A percentile compares a stretch with the other conserved stretches of the same genome.
Evolutionary conservation across 2,888 invertebrate genomes (phyloP).

Genomic region (Tetramorium bicarinatum): DNA sequence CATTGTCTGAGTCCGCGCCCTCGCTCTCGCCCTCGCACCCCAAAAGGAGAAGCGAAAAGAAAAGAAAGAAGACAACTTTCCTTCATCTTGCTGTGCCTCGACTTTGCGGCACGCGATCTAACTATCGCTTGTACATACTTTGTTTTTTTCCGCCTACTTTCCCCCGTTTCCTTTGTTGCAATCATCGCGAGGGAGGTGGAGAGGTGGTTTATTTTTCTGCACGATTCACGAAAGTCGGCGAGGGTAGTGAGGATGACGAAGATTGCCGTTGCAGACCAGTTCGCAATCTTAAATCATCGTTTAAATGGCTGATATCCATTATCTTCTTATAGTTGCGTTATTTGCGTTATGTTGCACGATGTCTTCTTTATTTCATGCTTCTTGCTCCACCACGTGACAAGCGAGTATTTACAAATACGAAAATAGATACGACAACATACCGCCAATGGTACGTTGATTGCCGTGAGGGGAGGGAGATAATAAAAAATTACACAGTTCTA

Average conservation of each 20-base stretch:
- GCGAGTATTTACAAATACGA: conserved; percentile 48
- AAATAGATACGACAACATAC: conserved; percentile 38
- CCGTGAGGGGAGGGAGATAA: not conserved
- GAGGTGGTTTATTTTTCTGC: conserved; percentile 50
- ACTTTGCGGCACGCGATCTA: conserved; percentile 77
- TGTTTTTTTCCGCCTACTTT: conserved; percentile 24
- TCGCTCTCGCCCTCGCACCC: not conserved
- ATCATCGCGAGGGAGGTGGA: conserved; percentile 41
- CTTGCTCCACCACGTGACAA: conserved; percentile 39
- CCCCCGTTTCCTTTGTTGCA: conserved; percentile 53
- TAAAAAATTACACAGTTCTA: conserved; percentile 50
- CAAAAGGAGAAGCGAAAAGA: conserved; percentile 30
- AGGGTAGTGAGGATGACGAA: conserved; percentile 58
- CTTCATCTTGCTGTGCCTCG: conserved; percentile 70
- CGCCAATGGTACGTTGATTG: conserved; percentile 14
- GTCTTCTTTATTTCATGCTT: conserved; percentile 57
- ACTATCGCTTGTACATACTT: conserved; percentile 66
- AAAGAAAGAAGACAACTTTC: conserved; percentile 65
- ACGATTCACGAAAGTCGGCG: conserved; percentile 63
- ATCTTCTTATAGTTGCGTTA: conserved; percentile 63
- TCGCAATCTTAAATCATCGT: conserved; percentile 72
- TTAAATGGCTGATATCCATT: conserved; percentile 73
- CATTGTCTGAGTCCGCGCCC: conserved; percentile 41
- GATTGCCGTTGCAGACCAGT: conserved; percentile 50
- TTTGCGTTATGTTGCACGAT: conserved; percentile 43